Evolutionary conservation across 1,140 invertebrate genomes (phyloP), one percentile per base, ranked within the genome.

Genomic region (Stegodyphus dumicola): DNA sequence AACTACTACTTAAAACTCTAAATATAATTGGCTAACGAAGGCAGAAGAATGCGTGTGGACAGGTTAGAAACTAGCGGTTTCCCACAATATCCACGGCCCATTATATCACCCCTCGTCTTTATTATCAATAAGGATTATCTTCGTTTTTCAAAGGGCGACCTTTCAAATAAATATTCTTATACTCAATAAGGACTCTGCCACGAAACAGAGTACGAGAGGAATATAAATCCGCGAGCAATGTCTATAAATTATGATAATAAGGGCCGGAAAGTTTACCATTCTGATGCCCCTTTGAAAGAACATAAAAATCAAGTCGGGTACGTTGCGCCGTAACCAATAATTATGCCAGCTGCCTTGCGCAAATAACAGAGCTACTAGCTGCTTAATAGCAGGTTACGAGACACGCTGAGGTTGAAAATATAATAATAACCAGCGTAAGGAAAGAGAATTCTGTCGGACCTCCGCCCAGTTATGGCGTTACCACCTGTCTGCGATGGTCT

Each of bases 291-390:
- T 9, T 51, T 2, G 18, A 6, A 6, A 5, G 56, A 70, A 66
- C 10, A 33, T 49, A 64, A 18, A 74, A 81, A 74, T 56, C 73
- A 81, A 64, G 11, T 18, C 18, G 7, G 10, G 18, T 74, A 7
- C n/a, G 33, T 10, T n/a, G 33, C 9, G 15, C 15, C 6, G 17
- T 54, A 74, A 73, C 79, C 60, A 4, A 54, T 53, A 81, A 81
- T 81, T 81, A 81, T 74, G 18, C 54, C 79, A 81, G 79, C 70
- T 81, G 56, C n/a, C 54, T 81, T 81, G 79, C 79, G 53, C 79
- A 81, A 81, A 81, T 81, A 81, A 60, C 15, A 81, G 79, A 73
- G 79, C 79, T 81, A 81, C 79, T 74, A 17, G 70, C 79, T 74
- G 18, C 53, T 48, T 81, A 81, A 81, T 81, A 81, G 56, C 18